A percentile compares a stretch with the other conserved stretches of the same genome.
Evolutionary conservation across 1,140 invertebrate species (phyloP).

Genomic region (Telenomus remus): DNA sequence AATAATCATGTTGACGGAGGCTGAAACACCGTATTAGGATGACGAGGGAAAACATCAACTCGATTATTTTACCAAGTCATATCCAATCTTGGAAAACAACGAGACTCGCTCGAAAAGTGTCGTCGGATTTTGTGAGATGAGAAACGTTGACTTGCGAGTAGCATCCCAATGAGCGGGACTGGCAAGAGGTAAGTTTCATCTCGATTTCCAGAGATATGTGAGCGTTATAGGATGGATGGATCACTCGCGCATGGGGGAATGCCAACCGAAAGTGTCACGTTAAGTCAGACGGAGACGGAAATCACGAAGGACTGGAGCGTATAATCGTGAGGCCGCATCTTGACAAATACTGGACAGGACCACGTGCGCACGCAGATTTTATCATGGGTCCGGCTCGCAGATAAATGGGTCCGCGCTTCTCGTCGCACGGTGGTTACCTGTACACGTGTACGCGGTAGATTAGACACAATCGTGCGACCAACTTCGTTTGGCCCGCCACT

Average conservation of each 20-base stretch:
- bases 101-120: conserved; percentile 28
- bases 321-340: conserved; percentile 62
- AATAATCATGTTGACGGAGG: not conserved
- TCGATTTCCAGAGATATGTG: conserved; percentile 33
- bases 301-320: conserved; percentile 8
- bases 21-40: not conserved
- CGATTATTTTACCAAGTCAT: conserved; percentile 34
- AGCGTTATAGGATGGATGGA: conserved; percentile 3
- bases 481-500: conserved; percentile 6
- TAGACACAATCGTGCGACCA: conserved; percentile 7
- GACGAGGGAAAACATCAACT: conserved; percentile 17
- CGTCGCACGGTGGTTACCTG: conserved; percentile 20
- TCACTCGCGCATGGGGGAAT: conserved; percentile 9
- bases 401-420: conserved; percentile 31
- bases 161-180: conserved; percentile 42
- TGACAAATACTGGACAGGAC: conserved; percentile 70
- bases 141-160: conserved; percentile 20
- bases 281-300: conserved; percentile 1
- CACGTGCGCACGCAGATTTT: conserved; percentile 67
- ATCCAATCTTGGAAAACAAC: conserved; percentile 24
- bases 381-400: conserved; percentile 62
- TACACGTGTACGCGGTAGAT: conserved; percentile 32
- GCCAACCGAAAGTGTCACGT: conserved; percentile 10
- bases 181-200: conserved; percentile 31
- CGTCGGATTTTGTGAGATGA: conserved; percentile 47